Conservation (phyloP, 2,888 invertebrate genomes). For the Pseudococcus jackbeardsleyi region DNA sequence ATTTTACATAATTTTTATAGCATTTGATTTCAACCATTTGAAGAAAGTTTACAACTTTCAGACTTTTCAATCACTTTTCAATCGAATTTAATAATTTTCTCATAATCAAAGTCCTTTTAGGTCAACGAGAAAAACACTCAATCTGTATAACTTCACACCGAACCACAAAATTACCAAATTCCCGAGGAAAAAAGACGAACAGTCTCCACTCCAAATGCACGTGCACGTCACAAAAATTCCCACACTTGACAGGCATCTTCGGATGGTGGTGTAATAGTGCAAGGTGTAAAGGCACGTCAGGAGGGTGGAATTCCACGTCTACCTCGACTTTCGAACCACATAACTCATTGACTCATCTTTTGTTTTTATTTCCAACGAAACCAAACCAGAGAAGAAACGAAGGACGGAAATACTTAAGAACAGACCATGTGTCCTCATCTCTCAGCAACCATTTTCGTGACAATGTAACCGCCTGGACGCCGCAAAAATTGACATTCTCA, state of each 20-base stretch:
- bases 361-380: neutral
- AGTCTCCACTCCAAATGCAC: neutral
- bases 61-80: no score
- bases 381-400: neutral
- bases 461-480: neutral
- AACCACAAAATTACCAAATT: no score
- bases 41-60: no score
- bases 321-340: neutral
- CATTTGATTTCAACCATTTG: no score
- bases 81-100: no score
- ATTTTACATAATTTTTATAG: no score
- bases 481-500: conserved; percentile 17
- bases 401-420: neutral
- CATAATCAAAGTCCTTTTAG: no score
- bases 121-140: no score
- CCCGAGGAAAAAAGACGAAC: no score
- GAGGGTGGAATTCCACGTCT: neutral
- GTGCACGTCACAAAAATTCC: neutral
- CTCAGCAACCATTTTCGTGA: neutral
- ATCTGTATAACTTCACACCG: no score
- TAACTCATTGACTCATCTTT: neutral
- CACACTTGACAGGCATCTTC: neutral
- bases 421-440: neutral
- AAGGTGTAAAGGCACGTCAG: neutral
- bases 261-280: neutral